Evolutionary conservation across 35 echinoderm and acorn worm genomes (phyloP).

Genomic region (Eucidaris tribuloides): DNA sequence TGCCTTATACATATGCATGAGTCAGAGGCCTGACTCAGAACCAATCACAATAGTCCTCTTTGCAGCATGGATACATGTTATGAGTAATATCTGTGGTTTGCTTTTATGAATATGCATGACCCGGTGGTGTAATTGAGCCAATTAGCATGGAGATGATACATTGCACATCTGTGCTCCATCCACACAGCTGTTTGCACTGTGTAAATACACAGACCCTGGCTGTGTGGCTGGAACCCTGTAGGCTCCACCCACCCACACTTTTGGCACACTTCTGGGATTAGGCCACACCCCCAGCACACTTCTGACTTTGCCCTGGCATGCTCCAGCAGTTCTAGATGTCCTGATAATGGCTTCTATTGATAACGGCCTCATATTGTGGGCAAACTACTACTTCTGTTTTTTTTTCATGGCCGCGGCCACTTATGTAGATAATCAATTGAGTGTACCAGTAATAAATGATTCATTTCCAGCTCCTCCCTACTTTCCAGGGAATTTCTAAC

Average conservation of each 20-base stretch:
- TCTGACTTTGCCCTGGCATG: no score
- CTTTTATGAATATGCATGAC: conserved; percentile 17
- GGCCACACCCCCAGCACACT: conserved; percentile 13
- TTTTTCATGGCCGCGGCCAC: no score
- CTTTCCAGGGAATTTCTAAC: no score
- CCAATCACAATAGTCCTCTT: conserved; percentile 7
- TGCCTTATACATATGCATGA: conserved; percentile 7
- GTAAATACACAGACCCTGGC: background rate
- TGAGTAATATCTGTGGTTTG: conserved; percentile 2
- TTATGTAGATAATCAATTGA: no score
- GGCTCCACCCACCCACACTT: conserved; percentile 30
- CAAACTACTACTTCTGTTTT: no score
- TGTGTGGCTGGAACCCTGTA: no score
- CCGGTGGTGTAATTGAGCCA: conserved; percentile 2
- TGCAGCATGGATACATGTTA: background rate
- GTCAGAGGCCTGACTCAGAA: background rate
- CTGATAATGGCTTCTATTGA: no score
- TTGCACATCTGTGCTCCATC: background rate
- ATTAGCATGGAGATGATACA: conserved; percentile 20
- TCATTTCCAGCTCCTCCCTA: no score
- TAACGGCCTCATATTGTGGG: no score
- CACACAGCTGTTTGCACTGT: background rate
- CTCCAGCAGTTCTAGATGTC: no score
- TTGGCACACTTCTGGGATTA: conserved; percentile 1
- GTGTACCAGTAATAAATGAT: no score